phyloP scores from a whole-genome alignment of 92 coral and sea anemone genomes.

The Porites lobata region DNA sequence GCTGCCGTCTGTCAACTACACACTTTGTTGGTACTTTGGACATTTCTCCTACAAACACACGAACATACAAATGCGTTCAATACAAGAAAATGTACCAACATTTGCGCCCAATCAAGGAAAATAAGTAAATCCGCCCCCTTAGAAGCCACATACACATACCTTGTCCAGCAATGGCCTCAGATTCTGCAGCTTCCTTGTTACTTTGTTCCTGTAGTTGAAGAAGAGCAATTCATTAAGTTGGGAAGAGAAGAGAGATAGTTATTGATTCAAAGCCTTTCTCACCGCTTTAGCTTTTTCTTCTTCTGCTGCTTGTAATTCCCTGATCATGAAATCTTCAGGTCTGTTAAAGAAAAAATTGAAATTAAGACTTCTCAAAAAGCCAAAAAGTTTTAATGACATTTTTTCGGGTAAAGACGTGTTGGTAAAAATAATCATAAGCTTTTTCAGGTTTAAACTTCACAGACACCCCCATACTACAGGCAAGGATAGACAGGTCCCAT shows the following conservation, averaged over 20 bases:
- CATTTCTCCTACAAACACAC: conserved; percentile 48
- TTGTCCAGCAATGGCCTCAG: conserved; percentile 78
- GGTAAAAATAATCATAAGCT: no score
- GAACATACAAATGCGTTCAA: not conserved
- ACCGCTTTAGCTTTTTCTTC: conserved; percentile 93
- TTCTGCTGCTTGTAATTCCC: conserved; percentile 87
- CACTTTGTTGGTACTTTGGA: conserved; percentile 95
- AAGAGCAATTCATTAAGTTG: not conserved
- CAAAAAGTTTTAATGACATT: no score
- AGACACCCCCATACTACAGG: no score
- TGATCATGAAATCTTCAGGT: conserved; percentile 91
- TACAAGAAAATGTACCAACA: no score
- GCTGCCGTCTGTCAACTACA: conserved; percentile 75
- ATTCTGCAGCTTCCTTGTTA: conserved; percentile 80
- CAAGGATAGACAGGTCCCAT: no score
- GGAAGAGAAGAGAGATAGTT: not conserved
- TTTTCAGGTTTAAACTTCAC: no score
- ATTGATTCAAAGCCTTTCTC: not conserved
- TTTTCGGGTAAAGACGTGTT: no score
- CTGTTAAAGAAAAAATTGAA: conserved; percentile 28
- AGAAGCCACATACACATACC: conserved; percentile 41
- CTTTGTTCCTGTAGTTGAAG: conserved; percentile 77
- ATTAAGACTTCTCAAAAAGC: not conserved
- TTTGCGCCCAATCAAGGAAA: no score
- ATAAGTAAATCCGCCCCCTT: no score